These are phyloP conservation scores for Lophotis ruficrista DNA, from an alignment of 2,113 vertebrate genomes.

Conservation along the genomic window DNA sequence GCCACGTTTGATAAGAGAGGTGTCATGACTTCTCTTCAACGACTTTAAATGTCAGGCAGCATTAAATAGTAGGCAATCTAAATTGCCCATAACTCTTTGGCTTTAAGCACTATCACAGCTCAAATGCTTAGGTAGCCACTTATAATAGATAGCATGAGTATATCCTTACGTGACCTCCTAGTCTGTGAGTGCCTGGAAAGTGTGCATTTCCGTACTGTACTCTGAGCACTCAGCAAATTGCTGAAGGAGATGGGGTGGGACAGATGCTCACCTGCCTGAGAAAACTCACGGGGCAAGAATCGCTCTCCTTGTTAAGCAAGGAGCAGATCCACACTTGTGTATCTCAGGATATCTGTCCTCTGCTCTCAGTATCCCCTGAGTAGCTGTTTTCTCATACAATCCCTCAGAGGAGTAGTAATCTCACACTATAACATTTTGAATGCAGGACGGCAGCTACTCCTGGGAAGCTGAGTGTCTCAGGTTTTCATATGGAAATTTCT, in stretches of 20 bases:
- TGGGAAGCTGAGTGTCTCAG: neutral
- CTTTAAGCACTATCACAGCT: neutral
- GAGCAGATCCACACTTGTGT: neutral
- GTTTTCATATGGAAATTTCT: neutral
- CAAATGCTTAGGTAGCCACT: neutral
- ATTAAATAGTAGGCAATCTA: neutral
- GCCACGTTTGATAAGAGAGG: neutral
- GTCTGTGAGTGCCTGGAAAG: neutral
- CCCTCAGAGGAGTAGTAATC: neutral
- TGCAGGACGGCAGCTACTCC: neutral
- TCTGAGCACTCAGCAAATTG: neutral
- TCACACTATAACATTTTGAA: neutral
- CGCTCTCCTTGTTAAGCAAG: neutral
- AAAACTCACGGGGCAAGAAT: neutral
- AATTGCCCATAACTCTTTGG: neutral
- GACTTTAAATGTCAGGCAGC: neutral
- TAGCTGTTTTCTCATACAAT: neutral
- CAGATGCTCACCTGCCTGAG: neutral
- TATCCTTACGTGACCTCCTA: neutral
- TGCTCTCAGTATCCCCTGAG: neutral
- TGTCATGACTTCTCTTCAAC: neutral
- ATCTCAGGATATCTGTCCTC: neutral
- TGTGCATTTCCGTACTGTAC: neutral
- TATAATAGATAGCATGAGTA: neutral
- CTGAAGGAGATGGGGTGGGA: neutral